Conservation (phyloP, 2,888 invertebrate species). For the Trypoxylon attenuatum region DNA sequence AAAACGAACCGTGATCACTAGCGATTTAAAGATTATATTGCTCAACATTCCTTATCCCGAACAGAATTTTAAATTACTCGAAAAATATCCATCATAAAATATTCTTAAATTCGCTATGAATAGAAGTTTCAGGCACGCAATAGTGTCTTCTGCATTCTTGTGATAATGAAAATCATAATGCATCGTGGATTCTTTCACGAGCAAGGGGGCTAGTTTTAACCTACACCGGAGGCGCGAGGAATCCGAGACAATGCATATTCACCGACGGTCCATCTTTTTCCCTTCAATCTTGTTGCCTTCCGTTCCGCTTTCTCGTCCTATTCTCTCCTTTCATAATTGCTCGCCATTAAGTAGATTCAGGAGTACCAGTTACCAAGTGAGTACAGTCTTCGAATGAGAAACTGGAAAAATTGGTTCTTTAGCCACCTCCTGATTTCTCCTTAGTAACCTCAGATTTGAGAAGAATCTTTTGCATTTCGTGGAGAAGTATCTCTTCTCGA, state of each 20-base stretch:
- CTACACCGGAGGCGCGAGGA: slow-evolving; percentile 16
- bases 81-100: too few relatives aligned
- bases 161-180: neutral
- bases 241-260: slow-evolving; percentile 45
- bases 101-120: too few relatives aligned
- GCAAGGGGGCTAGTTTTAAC: slow-evolving; percentile 23
- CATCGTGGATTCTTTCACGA: slow-evolving; percentile 8
- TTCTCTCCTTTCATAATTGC: slow-evolving; percentile 57
- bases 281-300: slow-evolving; percentile 23
- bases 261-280: slow-evolving; percentile 37
- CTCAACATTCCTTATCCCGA: too few relatives aligned
- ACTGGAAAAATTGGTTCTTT: neutral
- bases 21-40: too few relatives aligned
- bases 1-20: too few relatives aligned
- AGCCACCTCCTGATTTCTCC: too few relatives aligned
- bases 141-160: too few relatives aligned
- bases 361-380: slow-evolving; percentile 24
- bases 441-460: too few relatives aligned
- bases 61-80: too few relatives aligned
- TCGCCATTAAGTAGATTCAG: slow-evolving; percentile 53
- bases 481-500: slow-evolving; percentile 1
- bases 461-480: too few relatives aligned
- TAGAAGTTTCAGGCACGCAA: too few relatives aligned
- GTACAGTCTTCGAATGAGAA: neutral
- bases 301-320: slow-evolving; percentile 27